Evolutionary conservation across 1,140 invertebrate genomes (phyloP).

Genomic region (Drosophila ironensis): DNA sequence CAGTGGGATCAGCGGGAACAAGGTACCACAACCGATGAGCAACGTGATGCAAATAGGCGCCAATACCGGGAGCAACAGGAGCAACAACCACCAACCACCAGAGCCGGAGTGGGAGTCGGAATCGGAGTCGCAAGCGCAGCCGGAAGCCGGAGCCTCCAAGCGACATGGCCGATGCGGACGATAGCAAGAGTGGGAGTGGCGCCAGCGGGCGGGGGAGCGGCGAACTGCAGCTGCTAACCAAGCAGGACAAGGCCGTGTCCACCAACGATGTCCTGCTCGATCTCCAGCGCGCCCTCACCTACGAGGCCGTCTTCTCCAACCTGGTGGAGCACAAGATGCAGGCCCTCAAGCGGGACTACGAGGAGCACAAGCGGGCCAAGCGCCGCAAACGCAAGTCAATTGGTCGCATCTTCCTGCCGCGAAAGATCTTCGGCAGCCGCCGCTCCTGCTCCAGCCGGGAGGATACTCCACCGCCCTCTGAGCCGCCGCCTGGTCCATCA

Average conservation of each 20-base stretch:
- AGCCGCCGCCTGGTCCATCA: too few relatives aligned
- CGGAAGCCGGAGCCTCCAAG: not conserved
- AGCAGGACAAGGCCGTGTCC: constrained; percentile 79
- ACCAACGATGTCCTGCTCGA: constrained; percentile 76
- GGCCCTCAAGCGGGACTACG: constrained; percentile 78
- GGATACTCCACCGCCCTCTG: constrained; percentile 13
- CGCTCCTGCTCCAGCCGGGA: constrained; percentile 46
- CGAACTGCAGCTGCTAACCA: constrained; percentile 54
- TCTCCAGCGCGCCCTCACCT: constrained; percentile 69
- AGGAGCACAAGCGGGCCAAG: constrained; percentile 74
- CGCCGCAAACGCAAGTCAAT: constrained; percentile 68
- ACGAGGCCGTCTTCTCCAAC: constrained; percentile 73
- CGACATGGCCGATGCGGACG: constrained; percentile 64
- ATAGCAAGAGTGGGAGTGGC: constrained; percentile 60
- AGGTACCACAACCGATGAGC: constrained; percentile 38
- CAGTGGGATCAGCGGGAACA: not conserved
- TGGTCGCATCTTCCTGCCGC: constrained; percentile 63
- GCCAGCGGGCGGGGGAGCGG: constrained; percentile 4
- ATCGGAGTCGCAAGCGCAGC: not conserved
- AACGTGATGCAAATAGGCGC: constrained; percentile 62
- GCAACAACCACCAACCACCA: constrained; percentile 28
- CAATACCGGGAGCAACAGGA: constrained; percentile 14
- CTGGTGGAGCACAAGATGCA: constrained; percentile 80
- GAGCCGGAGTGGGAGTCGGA: constrained; percentile 18
- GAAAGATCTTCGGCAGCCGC: constrained; percentile 60